Percentiles rank a stretch among this genome's conserved stretches.
phyloP scores from a whole-genome alignment of 2,113 vertebrate genomes.

The Vireo altiloquus region DNA sequence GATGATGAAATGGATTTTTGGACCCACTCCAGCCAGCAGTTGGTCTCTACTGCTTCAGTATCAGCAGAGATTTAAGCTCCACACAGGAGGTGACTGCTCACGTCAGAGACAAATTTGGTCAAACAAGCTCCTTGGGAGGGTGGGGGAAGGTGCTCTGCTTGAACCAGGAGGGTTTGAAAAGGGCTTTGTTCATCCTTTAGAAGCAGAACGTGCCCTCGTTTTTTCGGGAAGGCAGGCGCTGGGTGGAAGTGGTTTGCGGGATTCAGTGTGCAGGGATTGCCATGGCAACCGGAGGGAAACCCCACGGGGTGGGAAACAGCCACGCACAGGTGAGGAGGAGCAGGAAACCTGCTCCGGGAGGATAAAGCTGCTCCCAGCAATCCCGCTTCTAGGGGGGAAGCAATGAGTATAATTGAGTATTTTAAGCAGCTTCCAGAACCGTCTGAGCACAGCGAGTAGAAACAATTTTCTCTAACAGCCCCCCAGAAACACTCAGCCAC shows the following conservation, averaged over 20 bases:
- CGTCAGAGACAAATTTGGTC: not conserved
- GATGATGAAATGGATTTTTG: not conserved
- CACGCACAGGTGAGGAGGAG: not conserved
- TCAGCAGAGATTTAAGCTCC: not conserved
- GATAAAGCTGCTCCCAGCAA: not conserved
- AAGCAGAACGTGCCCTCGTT: not conserved
- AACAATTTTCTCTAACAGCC: not conserved
- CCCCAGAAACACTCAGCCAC: not conserved
- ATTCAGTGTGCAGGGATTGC: slow-evolving; percentile 2
- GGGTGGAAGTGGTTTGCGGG: not conserved
- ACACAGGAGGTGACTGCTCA: not conserved
- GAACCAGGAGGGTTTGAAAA: not conserved
- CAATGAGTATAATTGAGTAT: not conserved
- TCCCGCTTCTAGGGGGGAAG: not conserved
- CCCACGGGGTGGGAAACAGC: not conserved
- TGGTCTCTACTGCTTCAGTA: not conserved
- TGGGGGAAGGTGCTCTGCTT: not conserved
- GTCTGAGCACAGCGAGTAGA: not conserved
- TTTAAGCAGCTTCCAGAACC: not conserved
- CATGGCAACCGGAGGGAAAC: slow-evolving; percentile 54
- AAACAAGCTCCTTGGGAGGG: not conserved
- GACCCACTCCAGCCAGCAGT: slow-evolving; percentile 1
- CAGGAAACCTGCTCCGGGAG: not conserved
- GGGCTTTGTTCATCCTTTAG: not conserved
- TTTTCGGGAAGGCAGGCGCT: not conserved